These are phyloP conservation scores for Thalassaphorura encarpata DNA, from an alignment of 1,140 invertebrate genomes.

Conservation along the genomic window DNA sequence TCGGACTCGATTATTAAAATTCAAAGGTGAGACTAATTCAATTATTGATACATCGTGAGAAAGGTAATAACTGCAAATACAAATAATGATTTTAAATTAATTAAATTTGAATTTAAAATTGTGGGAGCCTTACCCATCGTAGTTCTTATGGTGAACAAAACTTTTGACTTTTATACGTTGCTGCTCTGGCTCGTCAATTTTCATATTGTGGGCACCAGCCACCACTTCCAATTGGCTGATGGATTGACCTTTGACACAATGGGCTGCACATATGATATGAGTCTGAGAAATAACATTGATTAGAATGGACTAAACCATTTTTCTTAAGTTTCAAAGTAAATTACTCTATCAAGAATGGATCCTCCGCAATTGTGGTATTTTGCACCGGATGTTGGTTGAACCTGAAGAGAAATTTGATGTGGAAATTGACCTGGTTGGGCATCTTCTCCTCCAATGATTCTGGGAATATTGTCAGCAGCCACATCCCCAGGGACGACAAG, in stretches of 20 bases:
- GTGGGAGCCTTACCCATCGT: background rate
- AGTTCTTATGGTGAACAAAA: background rate
- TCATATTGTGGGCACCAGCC: conserved; percentile 4
- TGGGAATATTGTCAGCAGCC: too few relatives aligned
- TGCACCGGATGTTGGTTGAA: background rate
- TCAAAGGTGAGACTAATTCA: background rate
- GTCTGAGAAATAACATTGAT: too few relatives aligned
- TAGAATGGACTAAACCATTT: too few relatives aligned
- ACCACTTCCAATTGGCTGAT: background rate
- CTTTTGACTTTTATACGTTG: background rate
- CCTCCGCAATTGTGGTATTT: conserved; percentile 4
- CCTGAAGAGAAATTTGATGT: conserved; percentile 3
- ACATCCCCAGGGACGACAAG: too few relatives aligned
- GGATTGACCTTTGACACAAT: background rate
- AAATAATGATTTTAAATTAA: too few relatives aligned
- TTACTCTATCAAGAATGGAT: background rate
- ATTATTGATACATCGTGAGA: conserved; percentile 2
- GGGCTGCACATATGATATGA: conserved; percentile 9
- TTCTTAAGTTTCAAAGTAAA: too few relatives aligned
- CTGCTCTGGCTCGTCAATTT: background rate
- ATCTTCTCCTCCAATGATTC: conserved; percentile 1
- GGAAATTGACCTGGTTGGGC: background rate
- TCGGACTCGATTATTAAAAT: background rate
- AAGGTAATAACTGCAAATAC: too few relatives aligned
- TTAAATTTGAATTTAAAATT: too few relatives aligned